Conservation (phyloP, 2,888 invertebrate genomes). For the Archips xylosteana region DNA sequence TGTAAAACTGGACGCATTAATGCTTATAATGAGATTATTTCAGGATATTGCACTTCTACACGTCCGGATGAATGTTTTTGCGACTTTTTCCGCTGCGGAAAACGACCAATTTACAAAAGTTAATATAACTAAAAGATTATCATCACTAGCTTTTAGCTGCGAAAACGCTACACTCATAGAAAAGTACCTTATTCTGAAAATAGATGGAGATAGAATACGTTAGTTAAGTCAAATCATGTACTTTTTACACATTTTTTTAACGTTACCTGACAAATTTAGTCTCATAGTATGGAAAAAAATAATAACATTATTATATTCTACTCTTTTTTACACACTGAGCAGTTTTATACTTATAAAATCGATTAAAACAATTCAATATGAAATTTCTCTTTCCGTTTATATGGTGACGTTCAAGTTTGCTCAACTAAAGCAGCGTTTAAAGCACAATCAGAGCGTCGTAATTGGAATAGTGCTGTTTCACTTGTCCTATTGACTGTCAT, state of each 20-base stretch:
- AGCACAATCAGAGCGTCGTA: conserved; percentile 20
- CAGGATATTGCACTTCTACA: conserved; percentile 80
- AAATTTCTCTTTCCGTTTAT: conserved; percentile 51
- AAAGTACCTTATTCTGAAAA: conserved; percentile 90
- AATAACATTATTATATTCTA: conserved; percentile 14
- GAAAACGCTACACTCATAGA: conserved; percentile 85
- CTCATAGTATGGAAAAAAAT: not conserved
- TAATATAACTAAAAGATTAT: conserved; percentile 86
- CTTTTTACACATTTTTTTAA: conserved; percentile 53
- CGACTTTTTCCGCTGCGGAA: conserved; percentile 74
- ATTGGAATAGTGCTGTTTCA: conserved; percentile 10
- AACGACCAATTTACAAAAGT: conserved; percentile 84
- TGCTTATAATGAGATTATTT: conserved; percentile 80
- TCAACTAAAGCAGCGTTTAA: conserved; percentile 19
- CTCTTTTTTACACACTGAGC: not conserved
- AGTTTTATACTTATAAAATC: conserved; percentile 6
- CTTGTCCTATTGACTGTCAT: not conserved
- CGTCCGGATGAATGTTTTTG: conserved; percentile 75
- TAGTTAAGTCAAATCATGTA: conserved; percentile 68
- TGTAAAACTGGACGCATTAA: conserved; percentile 84
- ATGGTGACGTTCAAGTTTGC: conserved; percentile 44
- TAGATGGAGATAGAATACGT: conserved; percentile 88
- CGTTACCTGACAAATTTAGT: not conserved
- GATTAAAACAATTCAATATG: conserved; percentile 37
- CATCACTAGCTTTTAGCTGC: conserved; percentile 88